A percentile compares a stretch with the other conserved stretches of the same genome.
Conservation (phyloP, 2,888 invertebrate genomes). For the Miltochrista miniata region DNA sequence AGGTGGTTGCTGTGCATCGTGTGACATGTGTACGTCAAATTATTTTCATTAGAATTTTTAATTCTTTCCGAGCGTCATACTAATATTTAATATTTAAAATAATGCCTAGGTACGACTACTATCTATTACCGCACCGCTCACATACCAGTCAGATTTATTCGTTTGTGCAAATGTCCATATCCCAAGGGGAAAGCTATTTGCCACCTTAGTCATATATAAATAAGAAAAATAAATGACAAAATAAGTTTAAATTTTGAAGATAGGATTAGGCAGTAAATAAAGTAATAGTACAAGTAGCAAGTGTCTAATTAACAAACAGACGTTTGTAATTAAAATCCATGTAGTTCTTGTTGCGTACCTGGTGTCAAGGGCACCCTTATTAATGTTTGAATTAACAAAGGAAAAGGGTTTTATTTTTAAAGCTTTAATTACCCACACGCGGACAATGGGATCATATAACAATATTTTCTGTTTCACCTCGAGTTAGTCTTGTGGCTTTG, state of each 20-base stretch:
- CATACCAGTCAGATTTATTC: too few species aligned
- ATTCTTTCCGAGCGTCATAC: too few species aligned
- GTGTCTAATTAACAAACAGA: background rate
- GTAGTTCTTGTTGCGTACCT: slow-evolving; percentile 16
- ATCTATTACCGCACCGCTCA: too few species aligned
- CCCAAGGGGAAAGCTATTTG: too few species aligned
- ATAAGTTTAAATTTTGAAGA: background rate
- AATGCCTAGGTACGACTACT: too few species aligned
- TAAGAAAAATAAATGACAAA: background rate
- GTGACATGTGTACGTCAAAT: too few species aligned
- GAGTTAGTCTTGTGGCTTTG: slow-evolving; percentile 15
- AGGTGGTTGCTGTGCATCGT: too few species aligned
- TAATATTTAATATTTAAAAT: too few species aligned
- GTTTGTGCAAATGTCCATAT: too few species aligned
- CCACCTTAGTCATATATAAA: too few species aligned
- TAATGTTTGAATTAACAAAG: slow-evolving; percentile 34
- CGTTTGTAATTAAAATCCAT: slow-evolving; percentile 20
- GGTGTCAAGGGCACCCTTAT: slow-evolving; percentile 19
- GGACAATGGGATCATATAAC: slow-evolving; percentile 2
- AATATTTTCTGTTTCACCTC: slow-evolving; percentile 15
- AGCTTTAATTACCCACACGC: slow-evolving; percentile 25
- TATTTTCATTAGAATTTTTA: too few species aligned
- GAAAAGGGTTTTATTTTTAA: slow-evolving; percentile 14
- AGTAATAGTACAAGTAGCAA: background rate
- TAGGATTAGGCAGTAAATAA: background rate